Base-by-base conservation (phyloP, 2,888 invertebrate species). In the Chymomyza fuscimana region DNA sequence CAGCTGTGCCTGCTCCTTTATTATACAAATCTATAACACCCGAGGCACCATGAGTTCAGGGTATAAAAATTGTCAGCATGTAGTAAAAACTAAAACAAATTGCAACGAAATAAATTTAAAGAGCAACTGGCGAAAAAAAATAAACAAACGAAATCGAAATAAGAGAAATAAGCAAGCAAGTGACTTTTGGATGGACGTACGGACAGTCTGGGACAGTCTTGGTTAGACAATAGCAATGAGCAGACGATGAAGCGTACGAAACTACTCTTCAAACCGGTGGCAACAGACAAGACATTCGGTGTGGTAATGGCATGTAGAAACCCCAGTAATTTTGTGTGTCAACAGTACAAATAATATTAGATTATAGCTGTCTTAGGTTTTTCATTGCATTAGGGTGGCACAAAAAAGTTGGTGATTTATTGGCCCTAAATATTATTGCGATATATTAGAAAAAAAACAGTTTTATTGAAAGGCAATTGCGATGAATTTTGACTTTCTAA, bases 321-420 rank as follows among this genome's bases (percentile, higher is more conserved):
- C 52, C 29, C 32, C 51, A 56, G 56, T 22, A 65, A 71, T 73
- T 78, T 69, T 66, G 62, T 78, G 63, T 72, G 80, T 69, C 74
- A 79, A 59, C 69, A 66, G 66, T 54, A 52, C 64, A 75, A 75
- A 68, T 50, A 60, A 61, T 58, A 58, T 60, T 63, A 16, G 58
- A 67, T 56, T 72, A 64, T 64, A 63, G 16, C 58, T 36, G 29
- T 40, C 10, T 56, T 19, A 52, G 25, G 12, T 50, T 22, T 25
- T 36, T 36, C 46, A 22, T 15, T 36, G 25, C 12, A 12, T 36
- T 51, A 50, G 65, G 29, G 25, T 65, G 65, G 50, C 32, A 46
- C 65, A 32, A 7, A 64, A 64, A 52, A 54, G 1, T 19, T 3
- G 7, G 16, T 54, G 16, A 54, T 19, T 6, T n/a, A 54, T 54